Evolutionary conservation across 1,140 invertebrate genomes (phyloP).

Genomic region (Dendroctonus ponderosae): DNA sequence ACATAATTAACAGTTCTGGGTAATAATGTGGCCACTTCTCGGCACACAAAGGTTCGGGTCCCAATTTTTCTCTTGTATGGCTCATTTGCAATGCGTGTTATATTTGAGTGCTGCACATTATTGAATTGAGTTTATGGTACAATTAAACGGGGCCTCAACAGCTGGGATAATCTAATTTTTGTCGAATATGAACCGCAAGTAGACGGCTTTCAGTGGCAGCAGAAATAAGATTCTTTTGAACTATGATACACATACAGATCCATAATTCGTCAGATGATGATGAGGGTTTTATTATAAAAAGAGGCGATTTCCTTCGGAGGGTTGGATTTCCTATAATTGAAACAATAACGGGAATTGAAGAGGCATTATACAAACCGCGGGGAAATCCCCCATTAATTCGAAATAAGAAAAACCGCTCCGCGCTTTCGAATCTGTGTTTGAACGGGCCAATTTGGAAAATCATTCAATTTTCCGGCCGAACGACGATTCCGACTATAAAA

Average conservation of each 20-base stretch:
- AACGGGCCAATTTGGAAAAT: constrained; percentile 34
- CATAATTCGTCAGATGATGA: neutral
- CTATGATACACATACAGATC: neutral
- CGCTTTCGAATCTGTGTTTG: constrained; percentile 25
- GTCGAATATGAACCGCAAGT: too few relatives aligned
- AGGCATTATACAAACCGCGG: constrained; percentile 33
- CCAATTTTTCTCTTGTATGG: constrained; percentile 3
- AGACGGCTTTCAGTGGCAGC: too few relatives aligned
- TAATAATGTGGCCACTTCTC: neutral
- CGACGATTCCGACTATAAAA: constrained; percentile 28
- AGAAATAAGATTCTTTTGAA: neutral
- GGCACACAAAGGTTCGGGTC: constrained; percentile 8
- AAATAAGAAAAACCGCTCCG: constrained; percentile 25
- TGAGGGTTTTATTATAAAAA: neutral
- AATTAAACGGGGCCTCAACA: too few relatives aligned
- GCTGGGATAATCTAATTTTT: too few relatives aligned
- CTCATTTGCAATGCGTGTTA: neutral
- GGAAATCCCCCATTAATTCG: constrained; percentile 32
- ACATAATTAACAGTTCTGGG: constrained; percentile 22
- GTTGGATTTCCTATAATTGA: constrained; percentile 19
- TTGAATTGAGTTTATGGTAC: too few relatives aligned
- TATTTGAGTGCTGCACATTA: too few relatives aligned
- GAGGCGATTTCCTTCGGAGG: neutral
- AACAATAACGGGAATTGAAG: constrained; percentile 32
- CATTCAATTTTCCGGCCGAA: constrained; percentile 34